Conservation (phyloP, 2,797 vertebrate genomes). For the Enteromius paludinosus region DNA sequence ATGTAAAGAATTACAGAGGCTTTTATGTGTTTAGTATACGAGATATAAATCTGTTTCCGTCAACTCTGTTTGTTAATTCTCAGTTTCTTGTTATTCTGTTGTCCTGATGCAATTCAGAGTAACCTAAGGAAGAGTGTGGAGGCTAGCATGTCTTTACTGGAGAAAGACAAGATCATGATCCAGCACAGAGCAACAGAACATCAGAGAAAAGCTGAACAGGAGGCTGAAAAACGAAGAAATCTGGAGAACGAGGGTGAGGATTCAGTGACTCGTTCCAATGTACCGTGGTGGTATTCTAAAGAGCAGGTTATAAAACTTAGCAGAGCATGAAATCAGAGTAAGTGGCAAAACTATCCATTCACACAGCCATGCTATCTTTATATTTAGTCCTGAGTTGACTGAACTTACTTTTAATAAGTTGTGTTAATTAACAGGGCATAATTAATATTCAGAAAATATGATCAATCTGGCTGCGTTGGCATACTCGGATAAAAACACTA, state of each 20-base stretch:
- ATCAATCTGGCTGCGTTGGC: no score
- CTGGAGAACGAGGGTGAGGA: slow-evolving; percentile 93
- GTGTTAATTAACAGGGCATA: background rate
- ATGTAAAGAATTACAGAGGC: slow-evolving; percentile 12
- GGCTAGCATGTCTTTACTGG: slow-evolving; percentile 86
- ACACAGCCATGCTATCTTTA: background rate
- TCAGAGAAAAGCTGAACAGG: slow-evolving; percentile 97
- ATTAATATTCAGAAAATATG: no score
- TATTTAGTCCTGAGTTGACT: background rate
- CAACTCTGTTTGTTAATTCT: slow-evolving; percentile 41
- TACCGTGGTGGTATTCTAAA: background rate
- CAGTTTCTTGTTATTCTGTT: slow-evolving; percentile 4
- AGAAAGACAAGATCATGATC: slow-evolving; percentile 94
- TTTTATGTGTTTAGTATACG: background rate
- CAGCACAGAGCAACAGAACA: slow-evolving; percentile 93
- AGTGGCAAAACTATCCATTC: background rate
- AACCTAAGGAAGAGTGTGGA: slow-evolving; percentile 89
- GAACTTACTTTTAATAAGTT: background rate
- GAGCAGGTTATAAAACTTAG: background rate
- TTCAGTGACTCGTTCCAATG: background rate
- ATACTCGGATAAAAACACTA: no score
- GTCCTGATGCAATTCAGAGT: slow-evolving; percentile 63
- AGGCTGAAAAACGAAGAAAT: slow-evolving; percentile 94
- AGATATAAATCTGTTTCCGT: background rate
- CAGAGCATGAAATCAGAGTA: background rate